Evolutionary conservation across 2,888 invertebrate species (phyloP), one percentile per base, ranked within the genome.

Genomic region (Anarsia innoxiella): DNA sequence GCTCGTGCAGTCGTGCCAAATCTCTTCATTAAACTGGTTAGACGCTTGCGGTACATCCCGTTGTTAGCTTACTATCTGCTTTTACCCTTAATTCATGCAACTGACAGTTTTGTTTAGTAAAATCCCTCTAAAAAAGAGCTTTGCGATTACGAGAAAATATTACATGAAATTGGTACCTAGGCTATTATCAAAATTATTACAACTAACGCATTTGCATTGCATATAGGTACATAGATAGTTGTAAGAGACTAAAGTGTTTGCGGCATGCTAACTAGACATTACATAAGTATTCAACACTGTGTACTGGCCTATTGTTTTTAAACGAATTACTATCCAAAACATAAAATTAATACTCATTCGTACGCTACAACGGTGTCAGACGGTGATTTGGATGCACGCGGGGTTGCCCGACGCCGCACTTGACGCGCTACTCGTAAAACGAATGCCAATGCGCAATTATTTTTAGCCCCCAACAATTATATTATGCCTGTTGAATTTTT

Each of bases 1-100:
- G 66, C 66, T 62, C 64, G 70, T 62, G 66, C 66, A 67, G 58
- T 74, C 78, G 78, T 78, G 80, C 82, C 80, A 79, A 79, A 82
- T 82, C 76, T 79, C 77, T 79, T 79, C 73, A 78, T 82, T 78
- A 78, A 71, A 73, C 69, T 70, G 72, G 72, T 67, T 65, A 66
- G 59, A 52, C 55, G 67, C 69, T 66, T 69, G 67, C 74, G 66
- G 69, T 67, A 65, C 72, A 58, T 65, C 61, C 62, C 66, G 55
- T 61, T 62, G 66, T 66, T 66, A 69, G 66, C 66, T 59, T 59
- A 16, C 34, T 29, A 36, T 25, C 19, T 19, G 19, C 19, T 6
- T 5, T 19, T 6, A 3, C 19, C 3, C 19, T n/a, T n/a, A n/a
- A n/a, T n/a, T n/a, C n/a, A n/a, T n/a, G n/a, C n/a, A n/a, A n/a